phyloP scores from a whole-genome alignment of 2,113 vertebrate genomes.

The Artemisiospiza belli region DNA sequence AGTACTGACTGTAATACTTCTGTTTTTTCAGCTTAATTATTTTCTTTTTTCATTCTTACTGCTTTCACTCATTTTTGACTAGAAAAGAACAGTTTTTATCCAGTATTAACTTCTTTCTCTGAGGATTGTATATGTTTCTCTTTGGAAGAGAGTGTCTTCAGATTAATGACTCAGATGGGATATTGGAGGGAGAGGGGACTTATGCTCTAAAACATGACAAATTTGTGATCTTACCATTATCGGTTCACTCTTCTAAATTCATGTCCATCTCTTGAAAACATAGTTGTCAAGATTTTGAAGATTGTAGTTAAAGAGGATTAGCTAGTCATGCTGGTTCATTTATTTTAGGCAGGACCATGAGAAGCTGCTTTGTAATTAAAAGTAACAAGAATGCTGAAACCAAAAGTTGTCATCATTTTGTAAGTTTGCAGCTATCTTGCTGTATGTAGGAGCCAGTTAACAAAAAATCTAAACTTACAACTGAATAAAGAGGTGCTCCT shows the following conservation, averaged over 20 bases:
- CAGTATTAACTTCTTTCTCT: neutral
- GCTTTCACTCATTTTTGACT: neutral
- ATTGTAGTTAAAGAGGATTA: neutral
- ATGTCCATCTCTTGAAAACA: neutral
- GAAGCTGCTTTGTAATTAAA: slow-evolving; percentile 11
- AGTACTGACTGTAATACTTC: neutral
- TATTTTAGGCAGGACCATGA: neutral
- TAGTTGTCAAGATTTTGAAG: neutral
- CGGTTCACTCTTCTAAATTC: neutral
- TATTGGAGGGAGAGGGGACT: neutral
- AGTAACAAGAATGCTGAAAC: neutral
- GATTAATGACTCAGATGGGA: neutral
- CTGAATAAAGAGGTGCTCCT: slow-evolving; percentile 20
- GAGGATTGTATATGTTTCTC: neutral
- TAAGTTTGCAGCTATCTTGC: slow-evolving; percentile 22
- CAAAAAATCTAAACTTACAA: slow-evolving; percentile 13
- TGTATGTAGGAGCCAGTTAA: slow-evolving; percentile 13
- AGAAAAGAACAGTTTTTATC: neutral
- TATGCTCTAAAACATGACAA: neutral
- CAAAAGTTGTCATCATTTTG: neutral
- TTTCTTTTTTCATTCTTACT: neutral
- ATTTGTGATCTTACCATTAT: neutral
- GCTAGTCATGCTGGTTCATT: neutral
- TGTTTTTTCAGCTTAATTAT: neutral
- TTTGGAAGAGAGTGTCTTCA: neutral